These are phyloP conservation scores for Fregata magnificens DNA, from an alignment of 2,113 vertebrate genomes.

Conservation along the genomic window DNA sequence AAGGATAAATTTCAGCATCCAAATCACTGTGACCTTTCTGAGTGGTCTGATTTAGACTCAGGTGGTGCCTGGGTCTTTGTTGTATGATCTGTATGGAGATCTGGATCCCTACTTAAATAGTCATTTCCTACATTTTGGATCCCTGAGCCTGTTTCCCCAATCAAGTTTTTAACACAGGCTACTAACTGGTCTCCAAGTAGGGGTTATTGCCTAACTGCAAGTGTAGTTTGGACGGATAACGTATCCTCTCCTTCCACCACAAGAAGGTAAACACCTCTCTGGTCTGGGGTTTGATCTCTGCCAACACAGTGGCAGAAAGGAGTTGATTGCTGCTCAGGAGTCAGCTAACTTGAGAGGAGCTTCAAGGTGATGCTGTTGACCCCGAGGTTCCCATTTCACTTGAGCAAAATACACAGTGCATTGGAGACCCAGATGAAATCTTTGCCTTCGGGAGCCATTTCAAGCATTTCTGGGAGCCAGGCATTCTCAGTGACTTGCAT, in stretches of 20 bases:
- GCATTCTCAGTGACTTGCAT: neutral
- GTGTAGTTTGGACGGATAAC: neutral
- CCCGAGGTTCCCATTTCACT: neutral
- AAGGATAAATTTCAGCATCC: neutral
- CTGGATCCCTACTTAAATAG: neutral
- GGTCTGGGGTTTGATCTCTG: neutral
- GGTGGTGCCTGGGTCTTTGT: neutral
- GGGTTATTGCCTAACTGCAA: neutral
- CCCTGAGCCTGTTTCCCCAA: neutral
- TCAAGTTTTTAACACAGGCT: neutral
- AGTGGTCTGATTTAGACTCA: neutral
- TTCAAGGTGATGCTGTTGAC: neutral
- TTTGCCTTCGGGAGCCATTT: neutral
- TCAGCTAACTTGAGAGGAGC: neutral
- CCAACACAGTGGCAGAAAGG: neutral
- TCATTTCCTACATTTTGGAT: neutral
- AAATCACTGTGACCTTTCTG: neutral
- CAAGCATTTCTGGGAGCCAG: neutral
- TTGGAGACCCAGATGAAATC: neutral
- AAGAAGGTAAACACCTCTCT: neutral
- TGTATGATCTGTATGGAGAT: neutral
- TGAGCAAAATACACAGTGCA: neutral
- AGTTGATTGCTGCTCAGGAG: neutral
- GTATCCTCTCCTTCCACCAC: neutral
- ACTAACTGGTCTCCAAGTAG: neutral